Conservation (phyloP, 2,113 vertebrate species). For the Lasiurus borealis region DNA sequence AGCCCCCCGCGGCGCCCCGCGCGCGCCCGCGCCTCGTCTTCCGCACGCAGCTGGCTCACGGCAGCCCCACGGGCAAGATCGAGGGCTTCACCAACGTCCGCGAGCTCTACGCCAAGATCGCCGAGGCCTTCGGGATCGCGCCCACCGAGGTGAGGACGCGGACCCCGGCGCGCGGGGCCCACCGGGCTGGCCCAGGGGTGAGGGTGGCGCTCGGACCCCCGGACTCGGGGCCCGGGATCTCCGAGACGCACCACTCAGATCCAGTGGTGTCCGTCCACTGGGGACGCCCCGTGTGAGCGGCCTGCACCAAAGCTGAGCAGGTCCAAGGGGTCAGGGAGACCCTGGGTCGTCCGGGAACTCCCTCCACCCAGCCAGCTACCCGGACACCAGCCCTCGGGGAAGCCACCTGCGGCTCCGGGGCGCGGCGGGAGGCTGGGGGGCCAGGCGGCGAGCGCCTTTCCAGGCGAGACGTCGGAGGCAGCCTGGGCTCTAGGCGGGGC, state of each 20-base stretch:
- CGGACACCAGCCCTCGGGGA: not conserved
- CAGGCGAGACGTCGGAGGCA: not conserved
- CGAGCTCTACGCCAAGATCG: slow-evolving; percentile 97
- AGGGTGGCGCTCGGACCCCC: not conserved
- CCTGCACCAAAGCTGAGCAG: not conserved
- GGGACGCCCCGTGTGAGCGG: not conserved
- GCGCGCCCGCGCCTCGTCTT: slow-evolving; percentile 93
- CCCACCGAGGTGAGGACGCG: slow-evolving; percentile 93
- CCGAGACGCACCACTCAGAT: not conserved
- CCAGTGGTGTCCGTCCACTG: not conserved
- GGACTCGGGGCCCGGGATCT: not conserved
- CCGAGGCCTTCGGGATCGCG: slow-evolving; percentile 96
- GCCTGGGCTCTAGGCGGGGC: not conserved
- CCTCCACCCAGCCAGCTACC: not conserved
- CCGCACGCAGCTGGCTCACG: slow-evolving; percentile 97
- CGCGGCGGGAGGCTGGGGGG: not conserved
- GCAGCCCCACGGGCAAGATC: slow-evolving; percentile 95
- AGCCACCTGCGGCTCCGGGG: not conserved
- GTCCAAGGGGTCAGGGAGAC: not conserved
- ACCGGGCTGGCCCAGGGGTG: not conserved
- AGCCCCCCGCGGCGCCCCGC: slow-evolving; percentile 83
- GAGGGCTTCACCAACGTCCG: slow-evolving; percentile 98
- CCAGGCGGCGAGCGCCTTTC: too few species aligned
- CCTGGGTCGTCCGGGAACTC: not conserved
- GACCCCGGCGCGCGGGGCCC: fast-evolving